Base-by-base conservation (phyloP, 1,140 invertebrate species). In the Pseudomyrmex cubaensis region DNA sequence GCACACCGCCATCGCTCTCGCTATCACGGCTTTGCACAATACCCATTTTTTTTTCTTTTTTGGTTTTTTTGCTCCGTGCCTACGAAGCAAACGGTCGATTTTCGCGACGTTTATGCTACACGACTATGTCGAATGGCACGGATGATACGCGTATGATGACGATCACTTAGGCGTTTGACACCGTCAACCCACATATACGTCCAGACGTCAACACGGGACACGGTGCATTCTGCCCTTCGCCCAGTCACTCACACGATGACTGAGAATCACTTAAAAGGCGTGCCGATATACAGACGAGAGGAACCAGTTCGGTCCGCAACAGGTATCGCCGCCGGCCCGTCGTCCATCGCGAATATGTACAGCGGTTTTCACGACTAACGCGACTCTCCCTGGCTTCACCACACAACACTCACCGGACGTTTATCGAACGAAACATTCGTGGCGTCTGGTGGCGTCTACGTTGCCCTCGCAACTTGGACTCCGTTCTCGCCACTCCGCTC, bases 1-100 rank as follows among this genome's bases (percentile, higher is more conserved):
- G 90, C 52, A 88, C 89, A 77, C 88, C 87, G 84, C 83, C 91
- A 77, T 92, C 91, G 82, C 80, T 85, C 85, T 91, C 90, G 76
- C 85, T 84, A 46, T 69, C 88, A 17, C 93, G 93, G 75, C 93
- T 80, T 25, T 94, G 91, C 63, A 93, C 90, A 75, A 94, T 91
- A 46, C 93, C 94, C 94, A 94, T 94, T 83, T 52, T 66, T 83
- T 57, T 72, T 20, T 54, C 63, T 48, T 67, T 25, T 22, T 54
- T 8, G 50, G 63, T 50, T 44, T 15, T 35, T 62, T 74, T 48
- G 15, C 13, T n/a, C 44, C 3, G 50, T 13, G 7, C 50, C 9
- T 2, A 13, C 9, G 50, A 52, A 52, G 9, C 9, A 12, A 12
- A 52, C 50, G 13, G 13, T 7, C 50, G 13, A 52, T 52, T 13